These are phyloP conservation scores for Aspidiotus destructor DNA, from an alignment of 2,888 invertebrate species.

Conservation along the genomic window DNA sequence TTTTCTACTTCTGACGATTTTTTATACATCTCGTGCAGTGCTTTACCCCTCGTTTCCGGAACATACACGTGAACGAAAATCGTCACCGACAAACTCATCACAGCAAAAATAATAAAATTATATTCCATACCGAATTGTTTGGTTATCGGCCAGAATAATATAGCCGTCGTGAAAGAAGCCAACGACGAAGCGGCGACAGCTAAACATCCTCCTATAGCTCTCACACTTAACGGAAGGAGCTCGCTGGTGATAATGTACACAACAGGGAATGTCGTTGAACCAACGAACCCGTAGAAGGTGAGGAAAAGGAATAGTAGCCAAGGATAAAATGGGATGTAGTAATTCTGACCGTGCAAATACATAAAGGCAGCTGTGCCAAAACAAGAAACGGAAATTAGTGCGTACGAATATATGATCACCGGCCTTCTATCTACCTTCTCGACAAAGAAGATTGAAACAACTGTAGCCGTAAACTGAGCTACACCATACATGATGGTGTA, in stretches of 20 bases:
- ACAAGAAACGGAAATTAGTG: background rate
- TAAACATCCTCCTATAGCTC: conserved; percentile 8
- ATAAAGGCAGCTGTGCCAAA: background rate
- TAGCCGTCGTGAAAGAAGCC: conserved; percentile 6
- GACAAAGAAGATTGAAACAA: background rate
- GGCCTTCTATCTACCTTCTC: background rate
- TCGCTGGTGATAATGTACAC: conserved; percentile 12
- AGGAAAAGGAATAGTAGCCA: conserved; percentile 7
- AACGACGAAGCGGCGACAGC: conserved; percentile 1
- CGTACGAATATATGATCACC: background rate
- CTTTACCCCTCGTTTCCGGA: conserved; percentile 22
- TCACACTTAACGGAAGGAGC: conserved; percentile 11
- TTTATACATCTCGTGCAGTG: conserved; percentile 9
- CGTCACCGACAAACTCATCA: background rate
- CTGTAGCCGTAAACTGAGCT: background rate
- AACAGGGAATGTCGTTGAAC: background rate
- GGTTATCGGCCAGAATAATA: conserved; percentile 6
- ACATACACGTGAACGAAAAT: conserved; percentile 1
- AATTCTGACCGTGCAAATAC: background rate
- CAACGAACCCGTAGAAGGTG: background rate
- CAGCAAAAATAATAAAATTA: conserved; percentile 18
- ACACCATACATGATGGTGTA: conserved; percentile 5
- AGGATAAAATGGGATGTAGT: background rate
- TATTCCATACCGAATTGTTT: conserved; percentile 9
- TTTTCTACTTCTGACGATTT: too few relatives aligned